Evolutionary conservation across 2,797 vertebrate genomes (phyloP).

Genomic region (Lepilemur ruficaudatus): DNA sequence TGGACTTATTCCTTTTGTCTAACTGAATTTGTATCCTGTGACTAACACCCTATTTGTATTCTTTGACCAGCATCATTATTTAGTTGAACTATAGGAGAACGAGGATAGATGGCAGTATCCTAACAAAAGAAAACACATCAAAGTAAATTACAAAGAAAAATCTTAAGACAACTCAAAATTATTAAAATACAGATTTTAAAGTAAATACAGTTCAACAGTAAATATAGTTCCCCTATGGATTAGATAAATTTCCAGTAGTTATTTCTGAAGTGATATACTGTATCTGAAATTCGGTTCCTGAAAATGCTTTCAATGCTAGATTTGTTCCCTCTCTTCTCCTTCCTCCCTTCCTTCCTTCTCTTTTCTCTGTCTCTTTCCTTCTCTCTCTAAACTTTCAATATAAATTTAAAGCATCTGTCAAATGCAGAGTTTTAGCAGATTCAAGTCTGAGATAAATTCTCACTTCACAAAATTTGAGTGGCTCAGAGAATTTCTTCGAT

Average conservation of each 20-base stretch:
- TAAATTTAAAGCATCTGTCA: conserved; percentile 59
- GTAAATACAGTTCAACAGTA: not conserved
- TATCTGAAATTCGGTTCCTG: not conserved
- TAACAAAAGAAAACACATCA: not conserved
- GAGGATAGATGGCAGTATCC: not conserved
- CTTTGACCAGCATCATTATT: not conserved
- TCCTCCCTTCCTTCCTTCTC: not conserved
- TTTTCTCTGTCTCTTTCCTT: not conserved
- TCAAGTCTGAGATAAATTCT: conserved; percentile 38
- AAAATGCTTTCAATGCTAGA: not conserved
- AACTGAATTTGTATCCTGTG: not conserved
- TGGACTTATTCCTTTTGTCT: not conserved
- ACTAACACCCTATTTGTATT: not conserved
- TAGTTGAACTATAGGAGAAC: not conserved
- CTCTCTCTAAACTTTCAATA: conserved; percentile 17
- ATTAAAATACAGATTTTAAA: not conserved
- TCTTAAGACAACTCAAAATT: not conserved
- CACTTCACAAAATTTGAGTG: conserved; percentile 6
- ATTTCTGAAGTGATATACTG: not conserved
- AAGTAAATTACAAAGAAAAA: conserved; percentile 28
- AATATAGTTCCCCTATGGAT: not conserved
- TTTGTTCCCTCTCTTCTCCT: not conserved
- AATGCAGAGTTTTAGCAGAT: not conserved
- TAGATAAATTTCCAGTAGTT: not conserved
- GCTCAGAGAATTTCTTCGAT: not conserved